Conservation (phyloP, 2,888 invertebrate species). For the Papilio protenor region DNA sequence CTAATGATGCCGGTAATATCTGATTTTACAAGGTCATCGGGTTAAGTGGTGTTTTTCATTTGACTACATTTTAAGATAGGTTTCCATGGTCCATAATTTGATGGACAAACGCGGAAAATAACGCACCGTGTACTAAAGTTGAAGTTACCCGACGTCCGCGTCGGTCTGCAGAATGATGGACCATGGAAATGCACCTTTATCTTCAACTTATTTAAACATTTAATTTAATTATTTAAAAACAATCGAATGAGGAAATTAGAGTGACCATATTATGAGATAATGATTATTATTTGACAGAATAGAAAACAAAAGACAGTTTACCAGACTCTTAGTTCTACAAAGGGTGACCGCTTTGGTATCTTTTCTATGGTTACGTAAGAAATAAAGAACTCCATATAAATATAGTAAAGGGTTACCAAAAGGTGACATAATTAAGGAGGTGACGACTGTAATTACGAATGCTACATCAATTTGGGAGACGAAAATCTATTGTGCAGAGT, state of each 20-base stretch:
- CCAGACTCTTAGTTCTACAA: neutral
- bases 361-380: neutral
- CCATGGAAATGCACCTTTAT: too few relatives aligned
- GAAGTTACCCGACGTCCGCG: neutral
- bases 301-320: neutral
- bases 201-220: too few relatives aligned
- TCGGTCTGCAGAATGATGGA: too few relatives aligned
- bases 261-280: neutral
- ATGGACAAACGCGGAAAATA: neutral
- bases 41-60: neutral
- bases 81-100: neutral
- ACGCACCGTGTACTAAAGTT: neutral
- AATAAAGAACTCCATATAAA: neutral
- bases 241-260: neutral
- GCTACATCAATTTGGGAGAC: neutral
- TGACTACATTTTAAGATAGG: neutral
- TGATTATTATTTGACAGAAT: neutral
- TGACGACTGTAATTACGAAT: neutral
- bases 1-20: neutral
- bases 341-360: neutral
- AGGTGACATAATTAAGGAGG: neutral
- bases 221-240: neutral
- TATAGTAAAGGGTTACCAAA: neutral
- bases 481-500: neutral
- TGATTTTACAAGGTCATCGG: constrained; percentile 12